Evolutionary conservation across 2,797 vertebrate genomes (phyloP), one percentile per base, ranked within the genome.

Genomic region (Varecia variegata): DNA sequence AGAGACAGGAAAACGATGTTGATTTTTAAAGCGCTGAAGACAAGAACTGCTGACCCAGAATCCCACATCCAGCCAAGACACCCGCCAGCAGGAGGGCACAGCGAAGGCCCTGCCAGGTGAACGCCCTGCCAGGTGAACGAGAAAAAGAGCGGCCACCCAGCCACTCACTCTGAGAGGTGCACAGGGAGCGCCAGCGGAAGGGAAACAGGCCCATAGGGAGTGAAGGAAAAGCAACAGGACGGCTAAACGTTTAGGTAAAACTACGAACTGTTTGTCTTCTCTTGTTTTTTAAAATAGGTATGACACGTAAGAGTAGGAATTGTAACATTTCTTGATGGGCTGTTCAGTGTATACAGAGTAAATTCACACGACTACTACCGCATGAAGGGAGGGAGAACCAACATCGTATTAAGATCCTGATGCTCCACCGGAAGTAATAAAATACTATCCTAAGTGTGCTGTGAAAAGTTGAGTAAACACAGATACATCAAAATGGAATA

Each of bases 131-230:
- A 35, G 70, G 17, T 5, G 4, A 56, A 21, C 9, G 8, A 8
- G 23, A 56, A 56, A 43, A 5, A 18, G 11, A 38, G 43, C 18
- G 2, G 10, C 52, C 35, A 11, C 1, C 11, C 30, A 56, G 21
- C 62, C 1, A 6, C 4, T 0, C 5, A 5, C 43, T 32, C 35
- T 35, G 15, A 27, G n/a, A 12, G 25, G 47, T 30, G 27, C 1
- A 7, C 65, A 17, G 47, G 65, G 21, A 30, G 25, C 13, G 1
- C 12, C 43, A 4, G 35, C 35, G 13, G 47, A 13, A 71, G 45
- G 20, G 35, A 62, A n/a, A 14, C 1, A 30, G n/a, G 5, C 32
- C n/a, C 45, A 54, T 21, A 30, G 20, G 30, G 35, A 23, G 35
- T 3, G 38, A 67, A 85, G 71, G 18, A 25, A 70, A 5, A 90